phyloP scores from a whole-genome alignment of 2,888 invertebrate species.

The Diarsia mendica region DNA sequence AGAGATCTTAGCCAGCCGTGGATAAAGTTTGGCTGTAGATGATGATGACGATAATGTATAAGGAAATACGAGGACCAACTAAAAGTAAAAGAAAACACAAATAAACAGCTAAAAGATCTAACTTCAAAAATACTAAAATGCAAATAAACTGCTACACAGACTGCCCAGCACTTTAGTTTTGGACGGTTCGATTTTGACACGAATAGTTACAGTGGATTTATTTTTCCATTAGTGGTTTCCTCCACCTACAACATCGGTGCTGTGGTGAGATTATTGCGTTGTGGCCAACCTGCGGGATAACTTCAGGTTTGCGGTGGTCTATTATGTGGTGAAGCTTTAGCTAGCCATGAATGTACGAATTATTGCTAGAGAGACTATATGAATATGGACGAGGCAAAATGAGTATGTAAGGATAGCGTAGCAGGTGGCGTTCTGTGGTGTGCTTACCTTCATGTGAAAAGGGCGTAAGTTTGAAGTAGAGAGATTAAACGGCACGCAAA shows the following conservation, averaged over 20 bases:
- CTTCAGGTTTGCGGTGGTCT: constrained; percentile 37
- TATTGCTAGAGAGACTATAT: background rate
- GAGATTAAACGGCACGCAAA: background rate
- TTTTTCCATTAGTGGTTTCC: constrained; percentile 2
- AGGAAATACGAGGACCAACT: too few species aligned
- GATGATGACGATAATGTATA: background rate
- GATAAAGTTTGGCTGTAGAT: too few species aligned
- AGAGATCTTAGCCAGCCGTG: too few species aligned
- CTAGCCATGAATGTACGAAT: constrained; percentile 1
- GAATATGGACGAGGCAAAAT: too few species aligned
- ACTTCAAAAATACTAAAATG: background rate
- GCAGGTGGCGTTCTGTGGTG: too few species aligned
- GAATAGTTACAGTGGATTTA: background rate
- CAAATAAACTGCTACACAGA: background rate
- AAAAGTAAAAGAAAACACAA: background rate
- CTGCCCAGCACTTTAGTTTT: background rate
- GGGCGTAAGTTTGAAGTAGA: too few species aligned
- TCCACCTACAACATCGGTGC: background rate
- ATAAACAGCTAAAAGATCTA: background rate
- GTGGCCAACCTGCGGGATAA: constrained; percentile 11
- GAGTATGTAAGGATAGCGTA: too few species aligned
- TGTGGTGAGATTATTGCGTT: constrained; percentile 13
- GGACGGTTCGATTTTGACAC: background rate
- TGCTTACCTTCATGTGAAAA: too few species aligned
- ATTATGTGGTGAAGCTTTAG: constrained; percentile 12